Conservation (phyloP, 1,140 invertebrate species). For the Linepithema humile region DNA sequence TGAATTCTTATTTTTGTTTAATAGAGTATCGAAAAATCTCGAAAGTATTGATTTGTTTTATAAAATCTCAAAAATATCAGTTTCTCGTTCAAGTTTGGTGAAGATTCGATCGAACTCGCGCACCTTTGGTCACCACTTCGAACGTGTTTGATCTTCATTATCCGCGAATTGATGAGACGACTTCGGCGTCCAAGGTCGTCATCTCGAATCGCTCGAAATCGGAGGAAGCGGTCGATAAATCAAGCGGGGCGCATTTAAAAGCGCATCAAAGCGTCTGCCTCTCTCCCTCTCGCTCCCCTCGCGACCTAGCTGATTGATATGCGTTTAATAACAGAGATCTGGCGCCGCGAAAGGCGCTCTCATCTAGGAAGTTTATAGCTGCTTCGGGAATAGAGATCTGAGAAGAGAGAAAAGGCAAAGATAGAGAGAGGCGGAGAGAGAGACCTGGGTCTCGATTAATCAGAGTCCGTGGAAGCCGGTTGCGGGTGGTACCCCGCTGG, state of each 20-base stretch:
- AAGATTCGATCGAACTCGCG: not conserved
- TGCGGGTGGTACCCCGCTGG: conserved; percentile 69
- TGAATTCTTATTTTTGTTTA: not conserved
- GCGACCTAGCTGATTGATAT: conserved; percentile 79
- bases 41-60: too few species aligned
- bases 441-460: conserved; percentile 69
- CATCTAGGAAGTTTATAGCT: conserved; percentile 76
- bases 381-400: conserved; percentile 38
- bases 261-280: conserved; percentile 74
- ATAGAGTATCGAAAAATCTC: not conserved
- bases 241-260: conserved; percentile 80
- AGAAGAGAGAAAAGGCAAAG: not conserved
- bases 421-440: conserved; percentile 29
- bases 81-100: not conserved
- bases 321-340: conserved; percentile 83
- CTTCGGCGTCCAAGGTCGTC: conserved; percentile 60
- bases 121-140: not conserved
- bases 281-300: not conserved
- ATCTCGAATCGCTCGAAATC: conserved; percentile 48
- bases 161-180: conserved; percentile 62
- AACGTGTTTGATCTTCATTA: conserved; percentile 40
- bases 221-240: conserved; percentile 79
- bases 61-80: too few species aligned
- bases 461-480: conserved; percentile 64
- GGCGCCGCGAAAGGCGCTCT: conserved; percentile 72